Conservation (phyloP, 1,140 invertebrate species). For the Phocides pigmalion region DNA sequence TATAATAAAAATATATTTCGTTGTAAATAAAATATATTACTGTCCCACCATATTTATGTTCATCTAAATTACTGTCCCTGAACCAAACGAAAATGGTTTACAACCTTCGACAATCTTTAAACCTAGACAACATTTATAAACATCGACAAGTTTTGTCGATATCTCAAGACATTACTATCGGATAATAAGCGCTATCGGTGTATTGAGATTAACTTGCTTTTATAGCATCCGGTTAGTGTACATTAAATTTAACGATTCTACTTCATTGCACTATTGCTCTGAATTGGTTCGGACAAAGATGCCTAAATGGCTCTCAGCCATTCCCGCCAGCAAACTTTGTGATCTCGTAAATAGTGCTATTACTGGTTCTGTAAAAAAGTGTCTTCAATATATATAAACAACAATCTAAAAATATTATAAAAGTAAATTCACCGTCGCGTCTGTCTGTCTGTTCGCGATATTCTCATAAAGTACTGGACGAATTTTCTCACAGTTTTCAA, state of each 20-base stretch:
- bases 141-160: constrained; percentile 42
- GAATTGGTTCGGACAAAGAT: constrained; percentile 74
- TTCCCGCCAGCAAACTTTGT: constrained; percentile 47
- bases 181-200: constrained; percentile 79
- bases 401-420: too few relatives aligned
- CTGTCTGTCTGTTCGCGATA: too few relatives aligned
- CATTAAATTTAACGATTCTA: constrained; percentile 79
- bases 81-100: too few relatives aligned
- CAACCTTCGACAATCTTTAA: too few relatives aligned
- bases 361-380: not conserved
- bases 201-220: constrained; percentile 81
- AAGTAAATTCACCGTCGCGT: too few relatives aligned
- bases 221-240: constrained; percentile 78
- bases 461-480: too few relatives aligned
- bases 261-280: constrained; percentile 70
- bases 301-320: constrained; percentile 58
- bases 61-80: too few relatives aligned
- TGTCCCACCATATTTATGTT: too few relatives aligned
- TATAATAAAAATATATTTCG: too few relatives aligned
- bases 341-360: constrained; percentile 41
- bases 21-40: too few relatives aligned
- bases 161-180: constrained; percentile 52
- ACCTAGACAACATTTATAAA: not conserved
- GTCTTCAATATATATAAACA: too few relatives aligned
- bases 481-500: too few relatives aligned